Percentiles rank a stretch among this genome's conserved stretches.
phyloP scores from a whole-genome alignment of 2,113 vertebrate genomes.

The Artemisiospiza belli region DNA sequence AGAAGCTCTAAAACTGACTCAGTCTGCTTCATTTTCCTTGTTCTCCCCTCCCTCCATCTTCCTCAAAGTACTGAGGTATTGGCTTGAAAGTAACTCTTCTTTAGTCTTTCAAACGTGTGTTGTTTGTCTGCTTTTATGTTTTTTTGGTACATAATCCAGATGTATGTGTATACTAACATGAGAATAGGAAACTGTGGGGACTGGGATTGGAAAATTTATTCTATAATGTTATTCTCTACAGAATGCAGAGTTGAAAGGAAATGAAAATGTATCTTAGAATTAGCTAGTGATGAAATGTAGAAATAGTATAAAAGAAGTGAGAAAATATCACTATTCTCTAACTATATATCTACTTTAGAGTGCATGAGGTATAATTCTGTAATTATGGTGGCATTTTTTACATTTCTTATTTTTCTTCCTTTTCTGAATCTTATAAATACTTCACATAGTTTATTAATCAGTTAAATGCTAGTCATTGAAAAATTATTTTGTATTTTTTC shows the following conservation, averaged over 20 bases:
- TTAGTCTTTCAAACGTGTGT: neutral
- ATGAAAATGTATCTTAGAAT: neutral
- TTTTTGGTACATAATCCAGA: neutral
- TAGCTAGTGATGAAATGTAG: neutral
- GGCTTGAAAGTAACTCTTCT: neutral
- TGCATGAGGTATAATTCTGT: neutral
- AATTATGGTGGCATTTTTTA: neutral
- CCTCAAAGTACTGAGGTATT: neutral
- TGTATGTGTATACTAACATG: neutral
- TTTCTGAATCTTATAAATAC: neutral
- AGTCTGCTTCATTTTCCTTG: neutral
- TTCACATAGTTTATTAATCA: neutral
- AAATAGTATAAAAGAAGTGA: neutral
- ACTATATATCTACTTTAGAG: neutral
- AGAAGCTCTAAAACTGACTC: neutral
- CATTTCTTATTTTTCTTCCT: neutral
- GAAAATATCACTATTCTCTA: neutral
- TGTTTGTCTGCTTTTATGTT: neutral
- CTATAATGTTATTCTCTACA: neutral
- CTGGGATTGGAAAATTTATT: neutral
- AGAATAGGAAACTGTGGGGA: neutral
- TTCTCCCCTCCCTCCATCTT: neutral
- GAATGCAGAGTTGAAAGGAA: neutral
- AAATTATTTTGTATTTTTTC: neutral
- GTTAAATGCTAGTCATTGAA: neutral